Percentiles rank a stretch among this genome's conserved stretches.
Evolutionary conservation across 92 coral and sea anemone species (phyloP).

Genomic region (Heliopora coerulea): DNA sequence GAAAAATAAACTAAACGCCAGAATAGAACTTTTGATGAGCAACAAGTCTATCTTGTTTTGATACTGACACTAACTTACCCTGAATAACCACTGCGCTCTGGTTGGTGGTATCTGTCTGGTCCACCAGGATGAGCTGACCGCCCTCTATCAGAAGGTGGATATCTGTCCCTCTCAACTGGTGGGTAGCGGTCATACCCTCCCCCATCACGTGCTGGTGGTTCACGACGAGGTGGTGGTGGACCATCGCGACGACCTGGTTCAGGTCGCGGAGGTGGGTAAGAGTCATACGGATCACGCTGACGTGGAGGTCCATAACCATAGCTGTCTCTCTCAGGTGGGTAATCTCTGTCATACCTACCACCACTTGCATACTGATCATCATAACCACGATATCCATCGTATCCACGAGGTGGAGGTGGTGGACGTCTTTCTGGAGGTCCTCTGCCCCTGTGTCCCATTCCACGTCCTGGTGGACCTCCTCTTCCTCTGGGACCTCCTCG

Average conservation of each 20-base stretch:
- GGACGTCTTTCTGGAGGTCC: not conserved
- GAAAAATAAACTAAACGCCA: too few species aligned
- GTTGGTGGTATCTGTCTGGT: not conserved
- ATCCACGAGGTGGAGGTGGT: conserved; percentile 15
- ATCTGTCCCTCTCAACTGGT: not conserved
- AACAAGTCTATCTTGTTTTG: too few species aligned
- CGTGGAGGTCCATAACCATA: conserved; percentile 1
- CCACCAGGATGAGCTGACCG: not conserved
- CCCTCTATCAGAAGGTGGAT: conserved; percentile 2
- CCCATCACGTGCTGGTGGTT: conserved; percentile 3
- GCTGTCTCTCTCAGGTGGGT: not conserved
- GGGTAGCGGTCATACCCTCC: conserved; percentile 28
- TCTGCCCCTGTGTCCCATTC: conserved; percentile 10
- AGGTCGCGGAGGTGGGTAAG: not conserved
- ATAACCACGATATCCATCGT: conserved; percentile 31
- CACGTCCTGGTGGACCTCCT: conserved; percentile 9
- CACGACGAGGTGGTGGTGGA: not conserved
- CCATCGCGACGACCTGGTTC: not conserved
- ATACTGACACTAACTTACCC: not conserved
- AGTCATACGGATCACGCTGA: not conserved
- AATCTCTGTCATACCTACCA: conserved; percentile 10
- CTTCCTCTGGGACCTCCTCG: not conserved
- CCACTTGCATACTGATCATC: not conserved
- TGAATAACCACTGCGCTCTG: not conserved
- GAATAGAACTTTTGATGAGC: too few species aligned